A percentile compares a stretch with the other conserved stretches of the same genome.
These are phyloP conservation scores for Melikaiella ostensackeni DNA, from an alignment of 2,888 invertebrate species.

Conservation along the genomic window DNA sequence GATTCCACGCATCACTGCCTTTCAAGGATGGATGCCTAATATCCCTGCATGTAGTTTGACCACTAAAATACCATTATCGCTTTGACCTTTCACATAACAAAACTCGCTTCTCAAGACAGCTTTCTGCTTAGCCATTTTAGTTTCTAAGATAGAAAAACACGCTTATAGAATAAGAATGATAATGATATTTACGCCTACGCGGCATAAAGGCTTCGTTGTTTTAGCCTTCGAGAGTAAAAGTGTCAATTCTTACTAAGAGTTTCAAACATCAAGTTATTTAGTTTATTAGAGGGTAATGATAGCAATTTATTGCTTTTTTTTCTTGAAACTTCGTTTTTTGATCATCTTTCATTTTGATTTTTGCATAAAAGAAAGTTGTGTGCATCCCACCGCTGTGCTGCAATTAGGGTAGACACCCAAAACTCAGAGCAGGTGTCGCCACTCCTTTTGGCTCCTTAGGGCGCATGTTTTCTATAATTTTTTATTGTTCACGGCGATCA, in stretches of 20 bases:
- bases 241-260: not conserved
- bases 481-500: too few relatives aligned
- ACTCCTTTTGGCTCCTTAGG: too few relatives aligned
- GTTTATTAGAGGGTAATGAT: not conserved
- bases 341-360: not conserved
- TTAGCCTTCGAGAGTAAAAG: constrained; percentile 18
- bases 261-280: not conserved
- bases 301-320: not conserved
- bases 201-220: constrained; percentile 7
- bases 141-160: constrained; percentile 13
- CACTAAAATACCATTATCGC: constrained; percentile 1
- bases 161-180: not conserved
- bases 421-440: too few relatives aligned
- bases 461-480: too few relatives aligned
- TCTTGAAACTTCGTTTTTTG: not conserved
- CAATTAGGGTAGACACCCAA: too few relatives aligned
- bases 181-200: constrained; percentile 21
- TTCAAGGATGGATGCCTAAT: constrained; percentile 7
- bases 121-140: constrained; percentile 8
- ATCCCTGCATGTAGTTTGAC: not conserved
- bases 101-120: not conserved
- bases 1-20: not conserved
- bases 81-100: not conserved
- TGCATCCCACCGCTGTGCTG: too few relatives aligned
- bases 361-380: not conserved